Conservation (phyloP, 2,797 vertebrate species). For the Siniperca scherzeri region DNA sequence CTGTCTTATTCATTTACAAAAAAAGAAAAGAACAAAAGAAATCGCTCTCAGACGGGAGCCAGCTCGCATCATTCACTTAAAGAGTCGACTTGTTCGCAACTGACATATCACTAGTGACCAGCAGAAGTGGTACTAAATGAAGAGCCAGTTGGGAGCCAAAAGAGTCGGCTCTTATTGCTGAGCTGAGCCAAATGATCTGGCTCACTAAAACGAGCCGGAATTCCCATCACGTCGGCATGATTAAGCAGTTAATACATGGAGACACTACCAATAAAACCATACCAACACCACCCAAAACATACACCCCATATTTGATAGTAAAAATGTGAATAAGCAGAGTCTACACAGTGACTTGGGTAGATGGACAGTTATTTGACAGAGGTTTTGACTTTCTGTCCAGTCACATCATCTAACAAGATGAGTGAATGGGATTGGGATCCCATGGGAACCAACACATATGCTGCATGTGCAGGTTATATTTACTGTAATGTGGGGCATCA, state of each 20-base stretch:
- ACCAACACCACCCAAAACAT: background rate
- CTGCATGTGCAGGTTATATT: background rate
- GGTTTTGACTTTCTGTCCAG: background rate
- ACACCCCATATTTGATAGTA: background rate
- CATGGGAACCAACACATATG: background rate
- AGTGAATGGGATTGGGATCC: background rate
- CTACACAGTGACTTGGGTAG: background rate
- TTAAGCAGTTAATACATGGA: background rate
- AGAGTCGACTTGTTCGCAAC: no score
- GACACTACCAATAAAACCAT: background rate
- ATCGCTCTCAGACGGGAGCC: no score
- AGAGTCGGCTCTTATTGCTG: no score
- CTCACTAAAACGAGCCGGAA: no score
- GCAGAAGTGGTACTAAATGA: no score
- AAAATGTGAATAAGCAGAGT: background rate
- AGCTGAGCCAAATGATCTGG: no score
- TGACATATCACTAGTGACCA: no score
- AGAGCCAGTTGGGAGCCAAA: no score
- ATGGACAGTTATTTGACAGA: background rate
- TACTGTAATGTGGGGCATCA: conserved; percentile 1
- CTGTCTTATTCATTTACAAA: no score
- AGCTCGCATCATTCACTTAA: no score
- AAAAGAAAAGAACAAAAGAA: no score
- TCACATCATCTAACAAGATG: background rate
- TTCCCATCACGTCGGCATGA: background rate